These are phyloP conservation scores for Podarcis raffonei DNA, from an alignment of 2,113 vertebrate genomes.

Conservation along the genomic window DNA sequence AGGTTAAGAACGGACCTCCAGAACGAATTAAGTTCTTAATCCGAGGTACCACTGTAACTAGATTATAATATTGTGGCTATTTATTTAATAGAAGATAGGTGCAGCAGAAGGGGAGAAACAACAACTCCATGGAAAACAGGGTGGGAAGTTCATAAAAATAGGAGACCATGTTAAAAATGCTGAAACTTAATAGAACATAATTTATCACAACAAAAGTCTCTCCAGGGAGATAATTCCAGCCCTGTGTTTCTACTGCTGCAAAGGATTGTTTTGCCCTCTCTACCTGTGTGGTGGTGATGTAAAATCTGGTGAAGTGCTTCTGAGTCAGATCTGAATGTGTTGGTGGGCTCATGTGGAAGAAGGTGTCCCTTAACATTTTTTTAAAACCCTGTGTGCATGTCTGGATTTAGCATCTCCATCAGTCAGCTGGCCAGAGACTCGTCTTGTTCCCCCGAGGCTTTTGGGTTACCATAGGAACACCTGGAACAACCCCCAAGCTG, in stretches of 20 bases:
- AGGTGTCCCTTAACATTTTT: neutral
- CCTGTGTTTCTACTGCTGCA: neutral
- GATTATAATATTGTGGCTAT: too few relatives aligned
- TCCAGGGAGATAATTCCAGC: neutral
- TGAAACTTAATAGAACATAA: too few relatives aligned
- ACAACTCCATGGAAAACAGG: too few relatives aligned
- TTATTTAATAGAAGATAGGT: too few relatives aligned
- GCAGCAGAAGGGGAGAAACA: too few relatives aligned
- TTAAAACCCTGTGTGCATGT: neutral
- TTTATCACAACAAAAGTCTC: too few relatives aligned
- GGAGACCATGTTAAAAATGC: too few relatives aligned
- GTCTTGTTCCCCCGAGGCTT: neutral
- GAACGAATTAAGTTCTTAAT: too few relatives aligned
- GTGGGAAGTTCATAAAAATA: too few relatives aligned
- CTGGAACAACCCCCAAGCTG: constrained; percentile 13
- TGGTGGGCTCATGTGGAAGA: neutral
- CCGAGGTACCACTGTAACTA: too few relatives aligned
- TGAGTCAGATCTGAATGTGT: neutral
- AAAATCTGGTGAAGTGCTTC: neutral
- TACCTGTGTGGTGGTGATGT: neutral
- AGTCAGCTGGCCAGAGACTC: neutral
- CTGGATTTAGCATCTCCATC: neutral
- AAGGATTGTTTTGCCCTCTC: neutral
- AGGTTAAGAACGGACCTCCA: too few relatives aligned
- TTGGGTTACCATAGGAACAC: constrained; percentile 33